Conservation (phyloP, 2,113 vertebrate species). For the Spheniscus mendiculus region DNA sequence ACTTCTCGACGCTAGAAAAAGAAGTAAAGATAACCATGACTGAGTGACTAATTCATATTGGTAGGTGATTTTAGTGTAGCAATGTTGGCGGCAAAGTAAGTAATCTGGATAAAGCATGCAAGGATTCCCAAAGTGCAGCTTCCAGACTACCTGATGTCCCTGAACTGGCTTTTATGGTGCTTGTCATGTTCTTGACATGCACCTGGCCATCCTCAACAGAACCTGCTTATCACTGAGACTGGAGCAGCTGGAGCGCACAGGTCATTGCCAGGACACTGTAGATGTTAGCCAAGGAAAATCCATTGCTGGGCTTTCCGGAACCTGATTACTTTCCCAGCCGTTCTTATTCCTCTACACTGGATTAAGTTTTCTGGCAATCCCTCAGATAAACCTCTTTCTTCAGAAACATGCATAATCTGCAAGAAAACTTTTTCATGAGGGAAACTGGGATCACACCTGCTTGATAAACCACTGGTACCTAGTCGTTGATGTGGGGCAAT, state of each 20-base stretch:
- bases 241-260: not conserved
- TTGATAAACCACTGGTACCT: not conserved
- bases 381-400: not conserved
- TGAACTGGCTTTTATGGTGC: not conserved
- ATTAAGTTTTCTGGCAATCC: not conserved
- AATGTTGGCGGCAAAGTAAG: not conserved
- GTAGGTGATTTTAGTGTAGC: not conserved
- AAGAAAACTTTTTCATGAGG: not conserved
- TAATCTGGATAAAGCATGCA: not conserved
- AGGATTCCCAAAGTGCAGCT: not conserved
- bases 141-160: not conserved
- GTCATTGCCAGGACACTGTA: not conserved
- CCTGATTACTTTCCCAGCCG: not conserved
- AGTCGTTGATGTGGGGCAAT: not conserved
- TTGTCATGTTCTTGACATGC: not conserved
- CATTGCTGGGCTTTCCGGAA: not conserved
- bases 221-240: not conserved
- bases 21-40: not conserved
- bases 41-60: not conserved
- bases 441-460: not conserved
- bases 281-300: not conserved
- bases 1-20: conserved; percentile 91
- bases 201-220: not conserved
- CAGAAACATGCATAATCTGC: not conserved
- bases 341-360: not conserved